Evolutionary conservation across 2,113 vertebrate genomes (phyloP).

Genomic region (Nipponia nippon): DNA sequence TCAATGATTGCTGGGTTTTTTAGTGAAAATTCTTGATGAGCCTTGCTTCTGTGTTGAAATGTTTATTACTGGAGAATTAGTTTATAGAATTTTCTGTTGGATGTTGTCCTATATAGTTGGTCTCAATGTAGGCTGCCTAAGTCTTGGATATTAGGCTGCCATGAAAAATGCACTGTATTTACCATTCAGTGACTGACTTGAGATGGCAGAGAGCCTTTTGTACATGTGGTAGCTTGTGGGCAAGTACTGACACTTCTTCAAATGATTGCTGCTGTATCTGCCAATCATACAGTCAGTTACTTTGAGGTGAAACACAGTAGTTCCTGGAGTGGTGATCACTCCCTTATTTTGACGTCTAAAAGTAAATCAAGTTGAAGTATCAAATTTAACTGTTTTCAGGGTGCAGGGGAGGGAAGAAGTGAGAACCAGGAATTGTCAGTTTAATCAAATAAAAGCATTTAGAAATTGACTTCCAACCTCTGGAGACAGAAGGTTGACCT

Average conservation of each 20-base stretch:
- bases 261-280: neutral
- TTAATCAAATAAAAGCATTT: neutral
- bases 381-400: neutral
- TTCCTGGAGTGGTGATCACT: neutral
- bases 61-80: neutral
- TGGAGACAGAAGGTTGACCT: neutral
- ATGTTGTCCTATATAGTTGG: neutral
- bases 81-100: neutral
- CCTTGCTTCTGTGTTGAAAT: neutral
- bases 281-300: neutral
- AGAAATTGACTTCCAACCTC: neutral
- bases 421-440: neutral
- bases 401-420: neutral
- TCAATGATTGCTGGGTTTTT: neutral
- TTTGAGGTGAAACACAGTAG: neutral
- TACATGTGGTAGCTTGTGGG: neutral
- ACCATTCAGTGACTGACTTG: neutral
- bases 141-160: neutral
- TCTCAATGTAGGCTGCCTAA: neutral
- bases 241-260: neutral
- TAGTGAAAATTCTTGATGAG: neutral
- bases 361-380: neutral
- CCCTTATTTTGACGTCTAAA: neutral
- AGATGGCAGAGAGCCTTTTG: neutral
- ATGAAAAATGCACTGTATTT: neutral